Percentiles rank a stretch among this genome's conserved stretches.
These are phyloP conservation scores for Anableps anableps DNA, from an alignment of 2,797 vertebrate species.

Conservation along the genomic window DNA sequence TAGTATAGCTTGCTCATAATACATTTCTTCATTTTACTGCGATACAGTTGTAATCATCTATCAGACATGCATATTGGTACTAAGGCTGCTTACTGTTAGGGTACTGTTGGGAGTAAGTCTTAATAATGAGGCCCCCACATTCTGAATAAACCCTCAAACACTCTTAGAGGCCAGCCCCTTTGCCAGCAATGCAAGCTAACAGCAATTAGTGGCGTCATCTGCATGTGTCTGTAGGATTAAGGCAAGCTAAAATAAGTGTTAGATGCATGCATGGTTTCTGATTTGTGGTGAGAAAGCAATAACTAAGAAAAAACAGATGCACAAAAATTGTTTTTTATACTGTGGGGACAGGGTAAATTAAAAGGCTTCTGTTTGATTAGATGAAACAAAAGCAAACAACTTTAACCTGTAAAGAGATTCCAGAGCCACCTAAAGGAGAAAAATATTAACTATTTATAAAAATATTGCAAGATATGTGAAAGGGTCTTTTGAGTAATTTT, in stretches of 20 bases:
- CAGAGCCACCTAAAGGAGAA: constrained; percentile 12
- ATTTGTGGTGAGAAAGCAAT: constrained; percentile 44
- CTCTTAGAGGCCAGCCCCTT: constrained; percentile 50
- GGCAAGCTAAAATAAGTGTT: constrained; percentile 39
- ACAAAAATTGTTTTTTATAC: not conserved
- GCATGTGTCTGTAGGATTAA: constrained; percentile 75
- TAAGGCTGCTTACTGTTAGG: constrained; percentile 57
- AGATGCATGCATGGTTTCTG: constrained; percentile 23
- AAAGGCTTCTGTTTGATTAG: constrained; percentile 29
- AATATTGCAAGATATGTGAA: constrained; percentile 51
- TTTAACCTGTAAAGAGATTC: constrained; percentile 25
- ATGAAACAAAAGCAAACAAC: constrained; percentile 34
- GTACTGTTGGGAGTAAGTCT: constrained; percentile 55
- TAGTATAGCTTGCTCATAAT: constrained; percentile 48
- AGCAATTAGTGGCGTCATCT: constrained; percentile 76
- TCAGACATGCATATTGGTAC: constrained; percentile 61
- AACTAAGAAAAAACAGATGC: constrained; percentile 53
- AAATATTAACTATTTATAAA: constrained; percentile 47
- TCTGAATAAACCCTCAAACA: constrained; percentile 55
- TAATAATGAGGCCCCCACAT: constrained; percentile 54
- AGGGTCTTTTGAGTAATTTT: constrained; percentile 54
- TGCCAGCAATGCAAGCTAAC: constrained; percentile 65
- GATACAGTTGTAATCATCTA: constrained; percentile 55
- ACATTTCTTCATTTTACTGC: constrained; percentile 39
- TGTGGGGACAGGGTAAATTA: constrained; percentile 15